Evolutionary conservation across 2,888 invertebrate genomes (phyloP).

Genomic region (Leptothorax acervorum): DNA sequence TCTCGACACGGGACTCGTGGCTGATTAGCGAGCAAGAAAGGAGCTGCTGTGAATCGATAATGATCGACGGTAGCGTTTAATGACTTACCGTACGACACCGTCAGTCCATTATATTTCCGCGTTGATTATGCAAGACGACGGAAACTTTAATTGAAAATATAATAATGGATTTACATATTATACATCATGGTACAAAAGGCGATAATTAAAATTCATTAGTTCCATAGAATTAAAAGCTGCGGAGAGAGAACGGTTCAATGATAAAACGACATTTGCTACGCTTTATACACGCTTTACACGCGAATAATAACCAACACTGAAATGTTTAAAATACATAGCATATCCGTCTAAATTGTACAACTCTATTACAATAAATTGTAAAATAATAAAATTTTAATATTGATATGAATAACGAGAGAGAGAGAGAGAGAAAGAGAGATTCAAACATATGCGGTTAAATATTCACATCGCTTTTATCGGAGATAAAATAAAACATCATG

Average conservation of each 20-base stretch:
- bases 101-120: conserved; percentile 26
- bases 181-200: not conserved
- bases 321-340: not conserved
- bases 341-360: not conserved
- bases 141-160: conserved; percentile 8
- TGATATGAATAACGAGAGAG: not conserved
- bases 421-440: not conserved
- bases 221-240: not conserved
- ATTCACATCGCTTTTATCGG: not conserved
- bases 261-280: not conserved
- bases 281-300: not conserved
- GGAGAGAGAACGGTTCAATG: not conserved
- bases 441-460: not conserved
- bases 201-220: conserved; percentile 24
- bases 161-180: not conserved
- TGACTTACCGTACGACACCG: conserved; percentile 26
- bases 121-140: conserved; percentile 1
- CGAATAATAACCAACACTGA: not conserved
- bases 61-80: conserved; percentile 62
- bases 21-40: conserved; percentile 71
- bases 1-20: conserved; percentile 70
- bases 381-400: conserved; percentile 16
- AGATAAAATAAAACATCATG: conserved; percentile 2
- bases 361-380: not conserved
- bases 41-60: conserved; percentile 67